Percentiles rank a stretch among this genome's conserved stretches.
Conservation (phyloP, 2,113 vertebrate species). For the Procapra przewalskii region DNA sequence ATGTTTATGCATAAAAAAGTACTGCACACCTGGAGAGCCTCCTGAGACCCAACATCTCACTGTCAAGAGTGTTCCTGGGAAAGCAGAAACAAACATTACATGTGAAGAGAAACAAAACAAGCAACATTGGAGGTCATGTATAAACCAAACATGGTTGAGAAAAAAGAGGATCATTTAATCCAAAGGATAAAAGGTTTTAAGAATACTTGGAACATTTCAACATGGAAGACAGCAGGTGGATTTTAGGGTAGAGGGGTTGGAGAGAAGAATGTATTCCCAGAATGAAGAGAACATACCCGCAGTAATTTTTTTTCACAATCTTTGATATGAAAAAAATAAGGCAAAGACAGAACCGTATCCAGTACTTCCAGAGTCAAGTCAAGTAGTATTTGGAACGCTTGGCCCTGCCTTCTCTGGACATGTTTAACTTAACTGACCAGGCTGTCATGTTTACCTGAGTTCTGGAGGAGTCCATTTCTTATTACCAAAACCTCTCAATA, state of each 20-base stretch:
- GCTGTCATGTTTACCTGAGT: background rate
- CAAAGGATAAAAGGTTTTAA: conserved; percentile 43
- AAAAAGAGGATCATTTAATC: conserved; percentile 54
- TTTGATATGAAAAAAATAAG: conserved; percentile 12
- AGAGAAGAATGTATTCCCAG: conserved; percentile 31
- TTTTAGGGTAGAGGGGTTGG: background rate
- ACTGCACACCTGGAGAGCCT: conserved; percentile 63
- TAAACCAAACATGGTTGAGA: conserved; percentile 61
- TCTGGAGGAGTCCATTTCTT: conserved; percentile 15
- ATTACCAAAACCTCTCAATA: background rate
- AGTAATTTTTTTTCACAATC: conserved; percentile 32
- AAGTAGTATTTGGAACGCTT: background rate
- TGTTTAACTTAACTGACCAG: background rate
- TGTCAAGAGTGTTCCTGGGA: conserved; percentile 76
- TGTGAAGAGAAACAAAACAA: conserved; percentile 68
- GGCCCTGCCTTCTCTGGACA: background rate
- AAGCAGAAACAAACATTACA: conserved; percentile 76
- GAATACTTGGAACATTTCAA: conserved; percentile 55
- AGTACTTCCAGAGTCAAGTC: conserved; percentile 9
- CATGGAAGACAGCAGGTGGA: conserved; percentile 24
- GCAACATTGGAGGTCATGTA: conserved; percentile 56
- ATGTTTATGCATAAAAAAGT: conserved; percentile 70
- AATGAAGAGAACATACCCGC: conserved; percentile 36
- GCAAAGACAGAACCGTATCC: conserved; percentile 28
- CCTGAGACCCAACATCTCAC: conserved; percentile 72